Base-by-base conservation (phyloP, 2,113 vertebrate genomes). In the Poicephalus gulielmi region DNA sequence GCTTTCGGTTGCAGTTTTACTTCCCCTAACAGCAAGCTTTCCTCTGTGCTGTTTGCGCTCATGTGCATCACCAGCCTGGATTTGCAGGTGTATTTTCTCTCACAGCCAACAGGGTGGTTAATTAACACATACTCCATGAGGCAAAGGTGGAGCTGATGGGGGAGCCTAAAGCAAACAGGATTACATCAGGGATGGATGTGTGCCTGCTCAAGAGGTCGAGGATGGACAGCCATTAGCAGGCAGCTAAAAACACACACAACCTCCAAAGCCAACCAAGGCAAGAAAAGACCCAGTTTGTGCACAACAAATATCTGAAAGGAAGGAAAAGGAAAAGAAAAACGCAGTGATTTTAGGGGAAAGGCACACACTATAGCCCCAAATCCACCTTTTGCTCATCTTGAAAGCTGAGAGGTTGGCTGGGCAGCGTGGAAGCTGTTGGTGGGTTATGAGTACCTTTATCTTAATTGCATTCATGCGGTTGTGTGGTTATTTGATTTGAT, bases 1-100 rank as follows among this genome's bases (percentile, higher is more conserved):
- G 62, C 79, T 94, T 95, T 88, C 35, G 88, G 62, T 66, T 92
- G 67, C 68, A 35, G 33, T 62, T 94, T 70, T 50, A 43, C 84
- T 76, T 60, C 25, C 43, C 62, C 60, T 75, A 92, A 22, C 69
- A 46, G 41, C 17, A 62, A 76, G 79, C 33, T 79, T 95, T 55
- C 44, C 73, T 74, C 71, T 43, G 49, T 57, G 20, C 20, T 52
- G 3, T 77, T 94, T 94, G 80, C 37, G 62, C 59, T 79, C 43
- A 37, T 8, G 63, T 13, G 22, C 62, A 24, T 79, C 89, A 68
- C 50, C 88, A 66, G 35, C 23, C 70, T 90, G 53, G 74, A 57
- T 94, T 77, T 89, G 83, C 83, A 62, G 71, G 28, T 8, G 11
- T 73, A 41, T 75, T 87, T 59, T 59, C 64, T 94, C 69, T 59